Conservation (phyloP, 2,113 vertebrate genomes). For the Fregata magnificens region DNA sequence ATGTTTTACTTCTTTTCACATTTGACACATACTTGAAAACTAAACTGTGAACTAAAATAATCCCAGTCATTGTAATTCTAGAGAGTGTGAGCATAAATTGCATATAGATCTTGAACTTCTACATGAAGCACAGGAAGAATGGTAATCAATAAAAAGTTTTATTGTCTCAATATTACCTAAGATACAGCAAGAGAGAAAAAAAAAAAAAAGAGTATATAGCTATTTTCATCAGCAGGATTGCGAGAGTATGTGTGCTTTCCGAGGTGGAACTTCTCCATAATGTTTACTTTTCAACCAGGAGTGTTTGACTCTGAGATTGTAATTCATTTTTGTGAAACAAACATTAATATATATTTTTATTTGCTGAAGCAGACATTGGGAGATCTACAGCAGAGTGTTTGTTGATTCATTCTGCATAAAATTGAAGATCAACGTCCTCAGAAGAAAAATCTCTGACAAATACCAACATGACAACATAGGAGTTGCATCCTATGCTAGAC, state of each 20-base stretch:
- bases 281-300: neutral
- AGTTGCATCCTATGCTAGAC: neutral
- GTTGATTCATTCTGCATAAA: neutral
- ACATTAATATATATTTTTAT: neutral
- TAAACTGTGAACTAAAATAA: neutral
- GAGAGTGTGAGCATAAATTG: neutral
- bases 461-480: fast-evolving
- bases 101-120: neutral
- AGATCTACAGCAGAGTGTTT: neutral
- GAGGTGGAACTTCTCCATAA: neutral
- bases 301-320: neutral
- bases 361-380: neutral
- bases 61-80: neutral
- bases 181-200: neutral
- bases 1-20: neutral
- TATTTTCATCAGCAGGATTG: neutral
- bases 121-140: neutral
- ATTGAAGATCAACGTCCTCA: neutral
- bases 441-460: neutral
- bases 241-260: fast-evolving
- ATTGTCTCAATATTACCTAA: neutral
- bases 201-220: neutral
- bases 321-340: neutral
- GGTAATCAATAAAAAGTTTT: neutral
- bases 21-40: neutral